Evolutionary conservation across 2,797 vertebrate genomes (phyloP).

Genomic region (Acropternis orthonyx): DNA sequence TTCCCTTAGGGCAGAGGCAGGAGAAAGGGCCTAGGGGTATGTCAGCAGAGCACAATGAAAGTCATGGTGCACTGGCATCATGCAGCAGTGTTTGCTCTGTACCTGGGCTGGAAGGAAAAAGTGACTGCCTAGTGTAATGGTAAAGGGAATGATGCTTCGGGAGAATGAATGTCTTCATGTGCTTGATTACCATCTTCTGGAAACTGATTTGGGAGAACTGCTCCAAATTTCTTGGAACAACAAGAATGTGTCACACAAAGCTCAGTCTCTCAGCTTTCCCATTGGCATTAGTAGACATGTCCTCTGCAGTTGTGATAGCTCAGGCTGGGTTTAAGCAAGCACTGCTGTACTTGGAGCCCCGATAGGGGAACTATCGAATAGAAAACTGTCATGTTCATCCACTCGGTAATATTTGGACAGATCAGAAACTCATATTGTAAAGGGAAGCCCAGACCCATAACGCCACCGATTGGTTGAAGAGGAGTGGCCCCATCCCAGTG

Average conservation of each 20-base stretch:
- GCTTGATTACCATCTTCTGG: background rate
- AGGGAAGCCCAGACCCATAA: background rate
- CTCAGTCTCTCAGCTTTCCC: background rate
- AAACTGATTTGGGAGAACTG: background rate
- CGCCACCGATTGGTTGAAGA: background rate
- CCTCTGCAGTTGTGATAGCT: background rate
- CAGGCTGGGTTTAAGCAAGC: background rate
- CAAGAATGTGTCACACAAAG: background rate
- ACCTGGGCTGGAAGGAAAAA: background rate
- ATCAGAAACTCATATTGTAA: background rate
- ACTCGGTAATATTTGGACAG: background rate
- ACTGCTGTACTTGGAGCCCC: background rate
- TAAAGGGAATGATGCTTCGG: background rate
- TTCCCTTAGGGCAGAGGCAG: background rate
- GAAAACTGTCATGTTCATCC: background rate
- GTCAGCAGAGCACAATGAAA: background rate
- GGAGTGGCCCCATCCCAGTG: background rate
- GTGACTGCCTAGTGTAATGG: background rate
- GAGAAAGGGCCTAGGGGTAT: background rate
- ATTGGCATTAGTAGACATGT: fast-evolving
- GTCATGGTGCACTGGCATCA: background rate
- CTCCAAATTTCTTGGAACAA: background rate
- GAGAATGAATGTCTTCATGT: background rate
- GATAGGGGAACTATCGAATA: background rate
- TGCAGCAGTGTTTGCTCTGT: background rate